phyloP scores from a whole-genome alignment of 2,797 vertebrate species.

The Emydoidea blandingii region DNA sequence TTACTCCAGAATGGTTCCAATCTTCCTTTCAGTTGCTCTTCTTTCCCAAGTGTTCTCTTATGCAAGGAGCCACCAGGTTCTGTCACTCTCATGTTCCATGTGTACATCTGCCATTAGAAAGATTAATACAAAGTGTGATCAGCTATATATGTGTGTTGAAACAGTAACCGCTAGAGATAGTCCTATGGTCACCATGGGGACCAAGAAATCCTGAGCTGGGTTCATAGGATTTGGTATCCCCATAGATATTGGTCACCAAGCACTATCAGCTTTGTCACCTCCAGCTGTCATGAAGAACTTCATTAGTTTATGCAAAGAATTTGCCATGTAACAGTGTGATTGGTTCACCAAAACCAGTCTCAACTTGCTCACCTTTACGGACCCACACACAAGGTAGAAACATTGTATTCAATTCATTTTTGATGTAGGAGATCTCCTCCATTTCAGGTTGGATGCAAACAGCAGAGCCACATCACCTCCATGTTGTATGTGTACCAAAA shows the following conservation, averaged over 20 bases:
- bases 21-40: neutral
- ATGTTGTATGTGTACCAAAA: neutral
- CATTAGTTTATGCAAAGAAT: neutral
- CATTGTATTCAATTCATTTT: accelerated
- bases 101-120: neutral
- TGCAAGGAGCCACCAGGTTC: neutral
- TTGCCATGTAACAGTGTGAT: neutral
- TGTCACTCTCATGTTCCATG: neutral
- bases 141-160: neutral
- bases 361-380: neutral
- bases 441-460: neutral
- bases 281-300: neutral
- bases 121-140: neutral
- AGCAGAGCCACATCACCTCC: neutral
- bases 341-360: neutral
- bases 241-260: neutral
- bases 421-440: neutral
- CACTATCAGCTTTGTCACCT: neutral
- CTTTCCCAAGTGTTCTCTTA: neutral
- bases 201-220: neutral
- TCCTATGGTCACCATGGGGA: neutral
- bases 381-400: neutral
- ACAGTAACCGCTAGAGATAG: neutral
- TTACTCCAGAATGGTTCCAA: neutral
- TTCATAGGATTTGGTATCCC: neutral